Evolutionary conservation across 2,113 vertebrate genomes (phyloP), one percentile per base, ranked within the genome.

Genomic region (Ia io): DNA sequence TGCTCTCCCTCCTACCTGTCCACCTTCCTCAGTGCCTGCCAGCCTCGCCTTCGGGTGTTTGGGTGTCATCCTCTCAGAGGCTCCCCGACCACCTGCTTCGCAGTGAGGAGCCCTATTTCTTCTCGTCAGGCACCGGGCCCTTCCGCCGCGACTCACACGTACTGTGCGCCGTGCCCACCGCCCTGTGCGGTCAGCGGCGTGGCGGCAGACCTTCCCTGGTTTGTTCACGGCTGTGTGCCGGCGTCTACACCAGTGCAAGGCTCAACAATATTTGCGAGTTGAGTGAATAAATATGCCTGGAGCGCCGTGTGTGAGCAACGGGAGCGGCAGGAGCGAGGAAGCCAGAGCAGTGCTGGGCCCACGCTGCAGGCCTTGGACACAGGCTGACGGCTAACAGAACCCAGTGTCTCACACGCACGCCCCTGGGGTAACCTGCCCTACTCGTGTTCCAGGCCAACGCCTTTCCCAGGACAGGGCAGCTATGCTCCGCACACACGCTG

Each of bases 201-300:
- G n/a, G 69, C 9, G 35, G 8, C 22, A 32, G 40, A 44, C 11
- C 79, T 25, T 17, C 17, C 71, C 37, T 4, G 18, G 23, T n/a
- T 32, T 49, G 42, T n/a, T 71, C 25, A 5, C 0, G 0, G 42
- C 37, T 3, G 4, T 6, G 25, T 20, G 30, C 47, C 17, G 9
- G 20, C 13, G 13, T 40, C 56, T 18, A 32, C 35, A 56, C 9
- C 40, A 71, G 16, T 1, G 6, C 42, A 53, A 4, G 30, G 76
- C 32, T 78, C 44, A 44, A 63, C 5, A 35, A 51, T 6, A 17
- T 14, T 1, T 35, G 17, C 9, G 7, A 69, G 42, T 4, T 22
- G 42, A 23, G 4, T 25, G n/a, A 85, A 32, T 1, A 53, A 49
- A 22, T 77, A 9, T 0, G 40, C 61, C 20, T 25, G 23, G n/a